Base-by-base conservation (phyloP, 2,113 vertebrate species). In the Ornithorhynchus anatinus region DNA sequence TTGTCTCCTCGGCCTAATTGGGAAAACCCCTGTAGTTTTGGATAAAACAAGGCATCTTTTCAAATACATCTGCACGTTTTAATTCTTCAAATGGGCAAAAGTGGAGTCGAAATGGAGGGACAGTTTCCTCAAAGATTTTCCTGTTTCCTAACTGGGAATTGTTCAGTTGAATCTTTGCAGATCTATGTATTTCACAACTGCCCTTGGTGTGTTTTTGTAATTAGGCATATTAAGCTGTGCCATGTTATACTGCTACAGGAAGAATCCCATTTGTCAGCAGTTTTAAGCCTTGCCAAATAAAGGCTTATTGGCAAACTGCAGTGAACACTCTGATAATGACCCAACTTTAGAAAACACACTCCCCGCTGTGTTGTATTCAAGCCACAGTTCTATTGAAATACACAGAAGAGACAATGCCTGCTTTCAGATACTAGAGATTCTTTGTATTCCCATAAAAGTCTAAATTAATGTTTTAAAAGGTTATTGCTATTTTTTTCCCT, bases 391-490 rank as follows among this genome's bases (percentile, higher is more conserved):
- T 88, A 79, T 81, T 80, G 84, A 89, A 93, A 92, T 88, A 86
- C 86, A 88, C 88, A 76, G 72, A 77, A 72, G 67, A 89, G 83
- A 94, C 89, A 93, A 92, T 94, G 90, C 76, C 68, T 79, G 83
- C 91, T 94, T 92, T 94, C 89, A 92, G 90, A 89, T 87, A 86
- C 84, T 85, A 45, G 77, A 88, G 85, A 84, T 80, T 86, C 87
- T 93, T 93, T 93, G 90, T 93, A 76, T 90, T 86, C 81, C 88
- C 89, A 88, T 90, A 90, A 92, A 92, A 92, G 89, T 85, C 87
- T 89, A 91, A 92, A 92, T 94, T 92, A 91, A 93, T 92, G 90
- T 93, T 90, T 92, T 91, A 91, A 94, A 94, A 93, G 91, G 91
- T 92, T 93, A 90, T 89, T 92, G 90, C 91, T 94, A 94, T 93